A percentile compares a stretch with the other conserved stretches of the same genome.
phyloP scores from a whole-genome alignment of 2,888 invertebrate species.

The Parascotia fuliginaria region DNA sequence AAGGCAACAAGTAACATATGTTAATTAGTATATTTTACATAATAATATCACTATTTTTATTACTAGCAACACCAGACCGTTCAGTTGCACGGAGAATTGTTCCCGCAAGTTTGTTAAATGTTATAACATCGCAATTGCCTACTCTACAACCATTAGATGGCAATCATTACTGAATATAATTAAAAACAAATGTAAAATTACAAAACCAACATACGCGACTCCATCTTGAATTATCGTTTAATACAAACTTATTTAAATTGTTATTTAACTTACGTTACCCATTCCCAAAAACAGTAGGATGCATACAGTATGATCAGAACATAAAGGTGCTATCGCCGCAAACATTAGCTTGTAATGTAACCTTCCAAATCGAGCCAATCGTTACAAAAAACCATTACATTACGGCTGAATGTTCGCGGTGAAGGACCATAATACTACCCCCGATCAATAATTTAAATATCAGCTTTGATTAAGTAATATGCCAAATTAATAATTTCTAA shows the following conservation, averaged over 20 bases:
- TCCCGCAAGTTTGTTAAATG: conserved; percentile 53
- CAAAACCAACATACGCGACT: conserved; percentile 20
- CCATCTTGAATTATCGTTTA: conserved; percentile 6
- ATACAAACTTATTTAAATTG: conserved; percentile 5
- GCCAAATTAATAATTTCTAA: conserved; percentile 17
- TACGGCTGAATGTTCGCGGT: too few species aligned
- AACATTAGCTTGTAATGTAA: too few species aligned
- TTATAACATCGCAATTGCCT: conserved; percentile 15
- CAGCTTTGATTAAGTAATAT: conserved; percentile 20
- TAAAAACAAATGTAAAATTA: conserved; percentile 26
- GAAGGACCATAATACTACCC: neutral
- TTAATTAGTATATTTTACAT: conserved; percentile 61
- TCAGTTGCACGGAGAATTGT: conserved; percentile 29
- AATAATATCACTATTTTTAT: conserved; percentile 74
- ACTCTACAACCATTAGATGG: conserved; percentile 39
- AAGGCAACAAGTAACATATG: conserved; percentile 42
- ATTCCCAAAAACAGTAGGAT: conserved; percentile 17
- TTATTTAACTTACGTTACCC: conserved; percentile 24
- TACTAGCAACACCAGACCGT: conserved; percentile 59
- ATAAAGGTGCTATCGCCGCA: too few species aligned
- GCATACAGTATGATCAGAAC: conserved; percentile 13
- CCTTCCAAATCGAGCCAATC: too few species aligned
- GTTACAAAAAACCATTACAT: too few species aligned
- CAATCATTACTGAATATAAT: conserved; percentile 19
- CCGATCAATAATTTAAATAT: neutral